Base-by-base conservation (phyloP, 2,888 invertebrate species). In the Pharmacophagus antenor region DNA sequence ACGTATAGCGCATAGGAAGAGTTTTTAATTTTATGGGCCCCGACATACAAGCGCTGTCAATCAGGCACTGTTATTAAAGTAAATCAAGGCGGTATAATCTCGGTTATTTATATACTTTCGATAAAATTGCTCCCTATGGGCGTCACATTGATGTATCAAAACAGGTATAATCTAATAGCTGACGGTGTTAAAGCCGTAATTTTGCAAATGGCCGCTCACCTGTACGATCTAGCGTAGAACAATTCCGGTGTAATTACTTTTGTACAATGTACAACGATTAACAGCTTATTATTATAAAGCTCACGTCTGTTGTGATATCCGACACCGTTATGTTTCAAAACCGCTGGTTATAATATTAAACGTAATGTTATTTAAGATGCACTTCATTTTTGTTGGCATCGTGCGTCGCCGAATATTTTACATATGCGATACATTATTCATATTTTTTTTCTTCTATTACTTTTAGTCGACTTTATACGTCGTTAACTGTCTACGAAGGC, bases 141-240 rank as follows among this genome's bases (percentile, higher is more conserved):
- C 70, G 70, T 76, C 68, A 55, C 54, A 67, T 70, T 70, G 73
- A 80, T 78, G 72, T 71, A 76, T 72, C 70, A 68, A 71, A 71
- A 77, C 84, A 77, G 84, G 81, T 85, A 84, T 69, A 48, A 70
- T 71, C 72, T 83, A 85, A 85, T 84, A 76, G 76, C 69, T 71
- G 70, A 66, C 64, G 67, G 61, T 64, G 70, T 79, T 74, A 73
- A 79, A 79, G 76, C 76, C 77, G 73, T 84, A 82, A 86, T 86
- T 85, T 86, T 63, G 83, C 83, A 82, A 84, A 82, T 79, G 72
- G 76, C 73, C 61, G 61, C 54, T 62, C 66, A 61, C 57, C 52
- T 58, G 18, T 62, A 60, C 62, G 41, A 50, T 54, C 55, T 61
- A 55, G 49, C 56, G 49, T 22, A 49, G 58, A 59, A 57, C 63